Conservation (phyloP, 2,797 vertebrate genomes). For the Xyrichtys novacula region DNA sequence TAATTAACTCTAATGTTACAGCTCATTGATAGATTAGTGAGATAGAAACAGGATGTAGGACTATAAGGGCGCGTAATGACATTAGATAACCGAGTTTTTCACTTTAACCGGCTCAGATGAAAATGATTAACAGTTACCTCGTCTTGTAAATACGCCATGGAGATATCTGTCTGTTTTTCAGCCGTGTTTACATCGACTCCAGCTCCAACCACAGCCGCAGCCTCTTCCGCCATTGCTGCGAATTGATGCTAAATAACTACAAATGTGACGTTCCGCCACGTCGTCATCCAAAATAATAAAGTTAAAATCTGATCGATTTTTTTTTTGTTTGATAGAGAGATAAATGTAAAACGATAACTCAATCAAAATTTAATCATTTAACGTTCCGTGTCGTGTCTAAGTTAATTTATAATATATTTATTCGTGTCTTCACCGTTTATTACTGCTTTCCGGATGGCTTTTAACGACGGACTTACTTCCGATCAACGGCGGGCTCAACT, state of each 20-base stretch:
- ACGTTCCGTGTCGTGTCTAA: no score
- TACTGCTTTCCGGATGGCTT: constrained; percentile 28
- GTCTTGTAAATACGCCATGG: constrained; percentile 81
- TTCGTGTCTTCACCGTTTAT: no score
- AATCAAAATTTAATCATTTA: no score
- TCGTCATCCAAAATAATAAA: neutral
- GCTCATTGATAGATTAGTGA: no score
- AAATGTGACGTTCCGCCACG: neutral
- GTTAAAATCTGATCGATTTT: no score
- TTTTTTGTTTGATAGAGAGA: no score
- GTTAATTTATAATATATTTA: no score
- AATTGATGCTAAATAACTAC: constrained; percentile 29
- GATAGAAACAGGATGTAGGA: no score
- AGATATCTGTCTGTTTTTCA: constrained; percentile 56
- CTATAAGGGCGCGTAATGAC: no score
- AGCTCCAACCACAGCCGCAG: constrained; percentile 11
- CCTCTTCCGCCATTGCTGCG: constrained; percentile 78
- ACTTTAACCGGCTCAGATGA: fast-evolving
- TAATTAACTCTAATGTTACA: no score
- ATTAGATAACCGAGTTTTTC: neutral
- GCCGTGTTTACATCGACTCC: constrained; percentile 62
- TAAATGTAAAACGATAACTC: no score
- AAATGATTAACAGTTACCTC: constrained; percentile 65
- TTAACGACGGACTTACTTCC: constrained; percentile 68
- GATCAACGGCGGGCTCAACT: neutral